These are phyloP conservation scores for Onchidella celtica DNA, from an alignment of 2,888 invertebrate genomes.

Conservation along the genomic window DNA sequence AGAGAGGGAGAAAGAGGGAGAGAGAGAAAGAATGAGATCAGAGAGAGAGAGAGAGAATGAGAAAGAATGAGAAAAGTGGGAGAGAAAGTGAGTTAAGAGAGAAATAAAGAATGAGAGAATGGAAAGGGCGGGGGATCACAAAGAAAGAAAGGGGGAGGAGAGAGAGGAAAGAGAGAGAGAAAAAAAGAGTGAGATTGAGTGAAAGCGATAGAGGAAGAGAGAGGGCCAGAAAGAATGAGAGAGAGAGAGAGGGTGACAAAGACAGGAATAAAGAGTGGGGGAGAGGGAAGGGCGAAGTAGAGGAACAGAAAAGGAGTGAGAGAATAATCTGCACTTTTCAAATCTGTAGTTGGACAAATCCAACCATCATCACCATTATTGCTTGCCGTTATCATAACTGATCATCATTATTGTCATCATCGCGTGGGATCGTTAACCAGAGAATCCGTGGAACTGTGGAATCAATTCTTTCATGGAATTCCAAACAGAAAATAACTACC, in stretches of 20 bases:
- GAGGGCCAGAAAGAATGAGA: background rate
- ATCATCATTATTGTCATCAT: too few relatives aligned
- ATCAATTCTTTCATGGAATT: too few relatives aligned
- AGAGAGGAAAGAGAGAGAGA: background rate
- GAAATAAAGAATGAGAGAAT: background rate
- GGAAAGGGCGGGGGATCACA: background rate
- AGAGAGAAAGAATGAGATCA: background rate
- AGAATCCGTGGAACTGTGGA: too few relatives aligned
- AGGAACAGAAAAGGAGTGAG: conserved; percentile 5
- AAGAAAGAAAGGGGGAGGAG: background rate
- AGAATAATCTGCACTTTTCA: background rate
- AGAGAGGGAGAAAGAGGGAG: background rate
- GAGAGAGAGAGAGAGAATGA: background rate
- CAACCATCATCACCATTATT: too few relatives aligned
- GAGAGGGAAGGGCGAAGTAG: background rate
- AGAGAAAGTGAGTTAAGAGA: conserved; percentile 15
- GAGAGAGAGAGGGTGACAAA: background rate
- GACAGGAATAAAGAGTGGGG: background rate
- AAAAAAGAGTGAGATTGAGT: conserved; percentile 14
- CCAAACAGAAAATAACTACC: background rate
- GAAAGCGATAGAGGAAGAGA: background rate
- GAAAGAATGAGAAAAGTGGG: conserved; percentile 15
- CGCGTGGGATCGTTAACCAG: too few relatives aligned
- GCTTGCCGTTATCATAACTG: too few relatives aligned
- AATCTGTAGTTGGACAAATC: too few relatives aligned